Percentiles rank a stretch among this genome's conserved stretches.
Conservation (phyloP, 2,888 invertebrate species). For the Hemicrepidius hirtus region DNA sequence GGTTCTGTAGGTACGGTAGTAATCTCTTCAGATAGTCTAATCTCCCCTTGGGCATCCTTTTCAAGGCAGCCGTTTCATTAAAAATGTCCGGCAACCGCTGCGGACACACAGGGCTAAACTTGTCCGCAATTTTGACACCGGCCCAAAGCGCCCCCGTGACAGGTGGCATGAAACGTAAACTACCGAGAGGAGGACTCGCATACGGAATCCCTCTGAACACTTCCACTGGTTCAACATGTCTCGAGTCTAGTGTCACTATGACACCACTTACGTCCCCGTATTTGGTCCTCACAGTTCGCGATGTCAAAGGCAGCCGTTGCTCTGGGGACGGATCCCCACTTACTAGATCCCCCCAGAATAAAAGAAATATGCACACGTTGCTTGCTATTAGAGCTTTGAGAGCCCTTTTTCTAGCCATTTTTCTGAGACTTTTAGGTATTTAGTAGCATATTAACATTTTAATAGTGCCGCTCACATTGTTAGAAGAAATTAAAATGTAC, state of each 20-base stretch:
- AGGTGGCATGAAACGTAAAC: slow-evolving; percentile 96
- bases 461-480: slow-evolving; percentile 8
- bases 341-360: slow-evolving; percentile 45
- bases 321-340: slow-evolving; percentile 58
- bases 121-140: slow-evolving; percentile 90
- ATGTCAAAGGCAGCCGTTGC: slow-evolving; percentile 77
- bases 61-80: slow-evolving; percentile 88
- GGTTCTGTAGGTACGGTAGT: slow-evolving; percentile 90
- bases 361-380: slow-evolving; percentile 45
- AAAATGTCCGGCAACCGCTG: slow-evolving; percentile 91
- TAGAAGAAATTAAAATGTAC: not conserved
- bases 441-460: slow-evolving; percentile 14
- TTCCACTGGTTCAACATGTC: slow-evolving; percentile 91
- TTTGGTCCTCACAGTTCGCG: slow-evolving; percentile 90
- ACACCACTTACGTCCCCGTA: slow-evolving; percentile 91
- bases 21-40: slow-evolving; percentile 91
- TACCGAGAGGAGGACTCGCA: slow-evolving; percentile 92
- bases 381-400: slow-evolving; percentile 32
- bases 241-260: slow-evolving; percentile 87
- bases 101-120: slow-evolving; percentile 93
- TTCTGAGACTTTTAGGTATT: slow-evolving; percentile 18
- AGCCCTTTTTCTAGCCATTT: slow-evolving; percentile 42
- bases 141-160: slow-evolving; percentile 95
- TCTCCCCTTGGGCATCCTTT: slow-evolving; percentile 91
- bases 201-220: slow-evolving; percentile 96